Evolutionary conservation across 2,888 invertebrate species (phyloP).

Genomic region (Drosophila mimetica): DNA sequence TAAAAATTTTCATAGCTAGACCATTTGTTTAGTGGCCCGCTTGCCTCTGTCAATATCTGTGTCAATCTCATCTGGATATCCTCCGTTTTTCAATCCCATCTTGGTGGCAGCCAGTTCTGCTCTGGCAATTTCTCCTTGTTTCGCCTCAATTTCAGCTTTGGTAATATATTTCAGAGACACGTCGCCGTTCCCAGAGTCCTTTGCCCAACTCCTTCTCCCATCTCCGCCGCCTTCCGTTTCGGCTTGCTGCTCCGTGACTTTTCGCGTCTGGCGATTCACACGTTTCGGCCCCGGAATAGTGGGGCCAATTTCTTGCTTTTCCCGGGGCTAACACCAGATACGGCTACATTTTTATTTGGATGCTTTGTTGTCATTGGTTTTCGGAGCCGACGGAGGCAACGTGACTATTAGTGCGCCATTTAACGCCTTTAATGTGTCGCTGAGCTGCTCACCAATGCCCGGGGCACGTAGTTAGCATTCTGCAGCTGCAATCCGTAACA

Average conservation of each 20-base stretch:
- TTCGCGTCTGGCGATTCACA: conserved; percentile 41
- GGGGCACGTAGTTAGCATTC: conserved; percentile 46
- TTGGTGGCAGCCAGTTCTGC: conserved; percentile 24
- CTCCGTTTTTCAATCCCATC: conserved; percentile 27
- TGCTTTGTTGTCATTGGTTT: conserved; percentile 21
- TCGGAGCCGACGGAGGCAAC: conserved; percentile 14
- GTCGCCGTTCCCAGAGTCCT: conserved; percentile 12
- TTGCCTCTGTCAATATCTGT: conserved; percentile 23
- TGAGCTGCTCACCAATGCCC: conserved; percentile 27
- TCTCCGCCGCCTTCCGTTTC: conserved; percentile 7
- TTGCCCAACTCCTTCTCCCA: not conserved
- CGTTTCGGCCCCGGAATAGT: conserved; percentile 25
- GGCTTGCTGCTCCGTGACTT: conserved; percentile 36
- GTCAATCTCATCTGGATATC: conserved; percentile 32
- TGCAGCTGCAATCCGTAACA: conserved; percentile 34
- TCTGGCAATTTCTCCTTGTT: conserved; percentile 18
- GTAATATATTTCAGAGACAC: conserved; percentile 37
- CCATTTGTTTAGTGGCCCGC: not conserved
- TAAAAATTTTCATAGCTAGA: not conserved
- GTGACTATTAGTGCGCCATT: conserved; percentile 46
- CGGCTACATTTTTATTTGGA: conserved; percentile 27
- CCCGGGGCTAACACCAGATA: conserved; percentile 24
- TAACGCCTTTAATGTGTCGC: conserved; percentile 32
- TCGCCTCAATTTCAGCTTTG: conserved; percentile 15
- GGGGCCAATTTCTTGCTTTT: conserved; percentile 32